Conservation (phyloP, 2,113 vertebrate genomes). For the Crotophaga sulcirostris region DNA sequence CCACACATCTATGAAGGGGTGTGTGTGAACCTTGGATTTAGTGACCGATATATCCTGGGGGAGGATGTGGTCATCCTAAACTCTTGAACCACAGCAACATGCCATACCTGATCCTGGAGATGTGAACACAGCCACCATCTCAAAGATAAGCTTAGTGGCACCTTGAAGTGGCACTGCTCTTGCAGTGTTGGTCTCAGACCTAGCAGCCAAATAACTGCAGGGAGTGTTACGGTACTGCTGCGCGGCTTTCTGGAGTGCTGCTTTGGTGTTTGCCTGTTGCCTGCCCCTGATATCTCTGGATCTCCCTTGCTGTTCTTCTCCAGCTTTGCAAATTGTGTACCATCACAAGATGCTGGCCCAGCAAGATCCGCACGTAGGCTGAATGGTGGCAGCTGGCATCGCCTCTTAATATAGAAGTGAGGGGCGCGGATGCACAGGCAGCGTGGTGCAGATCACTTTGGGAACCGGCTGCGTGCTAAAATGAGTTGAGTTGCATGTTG, state of each 20-base stretch:
- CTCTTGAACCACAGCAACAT: background rate
- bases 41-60: rapidly evolving
- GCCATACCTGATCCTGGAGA: background rate
- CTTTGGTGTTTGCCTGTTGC: background rate
- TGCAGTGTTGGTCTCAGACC: background rate
- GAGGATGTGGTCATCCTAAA: background rate
- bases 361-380: background rate
- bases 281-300: background rate
- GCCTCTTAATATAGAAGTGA: constrained; percentile 35
- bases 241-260: background rate
- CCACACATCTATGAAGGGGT: background rate
- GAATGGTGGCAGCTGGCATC: background rate
- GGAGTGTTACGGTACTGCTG: rapidly evolving
- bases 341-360: background rate
- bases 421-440: background rate
- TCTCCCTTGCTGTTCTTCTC: background rate
- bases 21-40: background rate
- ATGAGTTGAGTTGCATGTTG: background rate
- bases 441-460: background rate
- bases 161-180: background rate
- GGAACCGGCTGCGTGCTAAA: background rate
- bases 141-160: background rate
- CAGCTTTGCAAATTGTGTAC: background rate
- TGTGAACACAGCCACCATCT: background rate
- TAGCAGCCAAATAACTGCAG: background rate